Conservation (phyloP, 2,113 vertebrate species). For the Oenanthe oenanthe region DNA sequence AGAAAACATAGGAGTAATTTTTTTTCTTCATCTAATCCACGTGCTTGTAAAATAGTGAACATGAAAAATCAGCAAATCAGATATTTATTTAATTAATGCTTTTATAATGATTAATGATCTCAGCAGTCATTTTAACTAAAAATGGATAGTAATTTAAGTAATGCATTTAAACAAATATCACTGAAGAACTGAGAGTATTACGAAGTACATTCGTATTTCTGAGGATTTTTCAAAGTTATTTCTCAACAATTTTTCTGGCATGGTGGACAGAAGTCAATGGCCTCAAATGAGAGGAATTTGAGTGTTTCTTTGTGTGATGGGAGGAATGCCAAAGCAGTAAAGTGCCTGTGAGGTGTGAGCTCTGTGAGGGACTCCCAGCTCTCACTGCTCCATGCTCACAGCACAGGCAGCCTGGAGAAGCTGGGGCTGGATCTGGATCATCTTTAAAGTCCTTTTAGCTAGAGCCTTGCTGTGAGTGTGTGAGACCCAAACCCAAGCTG, state of each 20-base stretch:
- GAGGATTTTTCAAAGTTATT: neutral
- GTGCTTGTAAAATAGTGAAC: neutral
- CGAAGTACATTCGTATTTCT: neutral
- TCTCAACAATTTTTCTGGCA: neutral
- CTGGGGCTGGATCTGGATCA: neutral
- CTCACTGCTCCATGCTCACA: neutral
- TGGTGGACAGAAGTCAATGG: neutral
- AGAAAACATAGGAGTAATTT: neutral
- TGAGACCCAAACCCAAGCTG: neutral
- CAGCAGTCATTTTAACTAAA: conserved; percentile 48
- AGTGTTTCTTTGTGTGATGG: neutral
- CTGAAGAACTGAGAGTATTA: neutral
- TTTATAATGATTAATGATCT: conserved; percentile 61
- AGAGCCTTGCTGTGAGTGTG: neutral
- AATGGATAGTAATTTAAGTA: conserved; percentile 25
- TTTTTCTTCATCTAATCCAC: neutral
- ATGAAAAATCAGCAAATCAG: conserved; percentile 61
- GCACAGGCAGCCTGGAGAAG: neutral
- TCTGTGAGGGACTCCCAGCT: neutral
- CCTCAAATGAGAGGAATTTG: neutral
- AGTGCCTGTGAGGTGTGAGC: neutral
- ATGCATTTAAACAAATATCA: neutral
- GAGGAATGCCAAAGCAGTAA: neutral
- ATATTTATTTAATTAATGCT: conserved; percentile 53
- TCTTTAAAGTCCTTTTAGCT: neutral